phyloP scores from a whole-genome alignment of 2,113 vertebrate genomes.

The Psophia crepitans region DNA sequence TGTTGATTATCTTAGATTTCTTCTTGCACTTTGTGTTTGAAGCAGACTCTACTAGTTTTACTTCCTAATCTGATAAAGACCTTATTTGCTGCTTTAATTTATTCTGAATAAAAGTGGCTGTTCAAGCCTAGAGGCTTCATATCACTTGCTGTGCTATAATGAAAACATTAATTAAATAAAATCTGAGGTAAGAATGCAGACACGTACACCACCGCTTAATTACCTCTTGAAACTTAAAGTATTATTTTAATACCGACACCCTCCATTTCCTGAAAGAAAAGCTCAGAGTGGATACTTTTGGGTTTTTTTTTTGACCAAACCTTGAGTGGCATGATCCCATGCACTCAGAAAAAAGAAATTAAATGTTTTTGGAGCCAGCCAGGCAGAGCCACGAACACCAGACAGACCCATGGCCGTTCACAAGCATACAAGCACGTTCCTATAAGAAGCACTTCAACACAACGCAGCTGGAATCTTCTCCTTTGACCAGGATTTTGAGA shows the following conservation, averaged over 20 bases:
- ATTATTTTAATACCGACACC: not conserved
- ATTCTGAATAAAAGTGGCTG: not conserved
- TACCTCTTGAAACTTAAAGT: not conserved
- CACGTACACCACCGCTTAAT: rapidly evolving
- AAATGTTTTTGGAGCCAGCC: not conserved
- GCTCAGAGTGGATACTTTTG: not conserved
- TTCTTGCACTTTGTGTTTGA: not conserved
- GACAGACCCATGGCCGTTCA: not conserved
- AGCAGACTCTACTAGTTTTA: not conserved
- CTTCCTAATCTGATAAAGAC: not conserved
- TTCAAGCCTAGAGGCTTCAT: not conserved
- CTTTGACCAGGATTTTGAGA: not conserved
- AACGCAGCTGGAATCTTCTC: not conserved
- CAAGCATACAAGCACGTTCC: not conserved
- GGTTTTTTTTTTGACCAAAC: not conserved
- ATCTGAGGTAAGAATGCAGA: not conserved
- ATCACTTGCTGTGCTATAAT: not conserved
- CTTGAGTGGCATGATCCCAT: not conserved
- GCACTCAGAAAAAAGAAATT: not conserved
- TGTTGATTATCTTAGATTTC: not conserved
- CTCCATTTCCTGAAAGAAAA: not conserved
- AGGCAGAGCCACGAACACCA: not conserved
- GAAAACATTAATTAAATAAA: not conserved
- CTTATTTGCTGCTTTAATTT: not conserved
- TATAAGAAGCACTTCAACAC: not conserved